Base-by-base conservation (phyloP, 2,888 invertebrate genomes). In the Volucella bombylans region DNA sequence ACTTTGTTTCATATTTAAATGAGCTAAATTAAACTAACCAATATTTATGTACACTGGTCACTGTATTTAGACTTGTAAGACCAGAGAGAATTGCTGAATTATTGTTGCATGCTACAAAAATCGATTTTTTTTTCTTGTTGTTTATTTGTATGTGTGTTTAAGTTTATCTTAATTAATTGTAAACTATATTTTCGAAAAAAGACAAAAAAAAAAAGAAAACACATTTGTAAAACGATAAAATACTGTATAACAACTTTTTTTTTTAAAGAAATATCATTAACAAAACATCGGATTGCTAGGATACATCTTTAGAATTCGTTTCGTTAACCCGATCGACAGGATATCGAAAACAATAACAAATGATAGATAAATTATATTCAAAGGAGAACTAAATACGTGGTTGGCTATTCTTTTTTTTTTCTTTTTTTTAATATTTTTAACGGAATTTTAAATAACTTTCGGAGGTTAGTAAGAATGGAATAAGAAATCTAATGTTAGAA, bases 171-270 rank as follows among this genome's bases (percentile, higher is more conserved):
- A 79, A 73, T 67, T 76, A 43, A 79, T 67, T 80, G 74, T 85
- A 81, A 81, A 71, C 59, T 69, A 74, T 80, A 80, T 80, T 80
- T 69, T 72, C 76, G 76, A 80, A 80, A 81, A 85, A 81, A 81
- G 76, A 85, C 85, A 80, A 55, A 47, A 67, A 79, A 59, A 67
- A 71, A 76, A 73, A 59, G 68, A 68, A 76, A 71, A 69, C 62
- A 83, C 68, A 68, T 74, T 76, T 85, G 81, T 81, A 85, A 81
- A 85, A 80, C 80, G 67, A 85, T 81, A 85, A 81, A 85, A 85
- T 85, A 85, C 85, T 85, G 85, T 81, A 81, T 85, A 85, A 81
- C 80, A 85, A 85, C 85, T 85, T 85, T 76, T 41, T 73, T 67
- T 31, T 31, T 31, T 23, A 39, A 71, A 77, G 77, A 85, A 81